Evolutionary conservation across 1,140 invertebrate species (phyloP).

Genomic region (Solenopsis invicta): DNA sequence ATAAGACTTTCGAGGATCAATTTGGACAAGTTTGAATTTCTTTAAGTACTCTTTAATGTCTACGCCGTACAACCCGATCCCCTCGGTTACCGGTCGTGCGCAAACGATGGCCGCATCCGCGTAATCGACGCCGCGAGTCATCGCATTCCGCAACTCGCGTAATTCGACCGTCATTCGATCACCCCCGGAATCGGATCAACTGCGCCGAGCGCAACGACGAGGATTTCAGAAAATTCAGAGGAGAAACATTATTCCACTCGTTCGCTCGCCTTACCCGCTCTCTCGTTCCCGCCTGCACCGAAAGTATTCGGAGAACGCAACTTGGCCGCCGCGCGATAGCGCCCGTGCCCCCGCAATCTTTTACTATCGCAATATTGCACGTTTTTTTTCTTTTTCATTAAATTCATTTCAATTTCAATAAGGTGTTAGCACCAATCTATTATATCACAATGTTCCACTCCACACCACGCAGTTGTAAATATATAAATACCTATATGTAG

Average conservation of each 20-base stretch:
- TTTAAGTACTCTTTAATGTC: constrained; percentile 39
- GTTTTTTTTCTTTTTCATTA: constrained; percentile 80
- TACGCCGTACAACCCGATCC: not conserved
- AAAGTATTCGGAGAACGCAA: constrained; percentile 77
- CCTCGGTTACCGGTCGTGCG: not conserved
- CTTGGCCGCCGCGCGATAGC: constrained; percentile 80
- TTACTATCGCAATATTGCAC: constrained; percentile 86
- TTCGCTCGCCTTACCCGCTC: constrained; percentile 46
- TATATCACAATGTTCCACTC: constrained; percentile 88
- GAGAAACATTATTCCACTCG: constrained; percentile 60
- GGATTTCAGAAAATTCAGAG: constrained; percentile 53
- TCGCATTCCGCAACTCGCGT: constrained; percentile 33
- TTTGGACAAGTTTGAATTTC: constrained; percentile 18
- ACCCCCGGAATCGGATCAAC: constrained; percentile 22
- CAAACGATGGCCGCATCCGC: not conserved
- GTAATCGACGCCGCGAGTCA: constrained; percentile 9
- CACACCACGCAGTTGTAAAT: constrained; percentile 87
- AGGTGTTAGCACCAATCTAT: constrained; percentile 88
- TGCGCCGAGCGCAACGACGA: constrained; percentile 21
- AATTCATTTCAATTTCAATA: constrained; percentile 87
- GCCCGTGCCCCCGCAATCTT: constrained; percentile 72
- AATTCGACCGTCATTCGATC: constrained; percentile 40
- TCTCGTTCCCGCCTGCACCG: constrained; percentile 28
- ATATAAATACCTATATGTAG: constrained; percentile 86
- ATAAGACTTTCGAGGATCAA: constrained; percentile 9